Evolutionary conservation across 2,888 invertebrate species (phyloP), one percentile per base, ranked within the genome.

Genomic region (Ennomos quercinarius): DNA sequence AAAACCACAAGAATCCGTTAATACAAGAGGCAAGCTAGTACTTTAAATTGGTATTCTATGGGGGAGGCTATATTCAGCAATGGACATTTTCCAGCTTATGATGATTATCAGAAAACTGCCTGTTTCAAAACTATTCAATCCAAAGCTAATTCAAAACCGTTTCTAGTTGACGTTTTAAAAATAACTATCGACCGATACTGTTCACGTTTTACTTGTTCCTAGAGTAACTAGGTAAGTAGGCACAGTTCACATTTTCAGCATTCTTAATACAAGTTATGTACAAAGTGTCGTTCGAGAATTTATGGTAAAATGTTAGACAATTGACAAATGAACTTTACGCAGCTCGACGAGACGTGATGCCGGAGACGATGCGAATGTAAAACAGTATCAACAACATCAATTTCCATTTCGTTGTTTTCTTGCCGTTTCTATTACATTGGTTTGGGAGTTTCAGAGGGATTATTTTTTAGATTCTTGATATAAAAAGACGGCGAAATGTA

Each of bases 291-390:
- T 76, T 78, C 66, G 72, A 73, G 74, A 78, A 80, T 79, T 76
- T 75, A 78, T 80, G 81, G 81, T 78, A 75, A 78, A 78, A 78
- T 76, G 78, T 77, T 72, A 77, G 75, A 69, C 73, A 73, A 67
- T 74, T 86, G 86, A 87, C 78, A 86, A 87, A 88, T 87, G 85
- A 86, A 84, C 79, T 87, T 83, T 80, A 78, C 80, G 80, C 77
- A 81, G 80, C 80, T 78, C 76, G 76, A 76, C 72, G 77, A 73
- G 74, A 81, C 80, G 77, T 81, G 78, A 79, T 79, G 80, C 77
- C 74, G 76, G 75, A 80, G 80, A 74, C 77, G 79, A 80, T 70
- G 78, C 77, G 81, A 82, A 87, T 86, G 80, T 82, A 83, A 84
- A 87, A 82, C 80, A 83, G 80, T 77, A 76, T 68, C 73, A 73